A percentile compares a stretch with the other conserved stretches of the same genome.
Evolutionary conservation across 2,797 vertebrate species (phyloP).

Genomic region (Peromyscus aztecus): DNA sequence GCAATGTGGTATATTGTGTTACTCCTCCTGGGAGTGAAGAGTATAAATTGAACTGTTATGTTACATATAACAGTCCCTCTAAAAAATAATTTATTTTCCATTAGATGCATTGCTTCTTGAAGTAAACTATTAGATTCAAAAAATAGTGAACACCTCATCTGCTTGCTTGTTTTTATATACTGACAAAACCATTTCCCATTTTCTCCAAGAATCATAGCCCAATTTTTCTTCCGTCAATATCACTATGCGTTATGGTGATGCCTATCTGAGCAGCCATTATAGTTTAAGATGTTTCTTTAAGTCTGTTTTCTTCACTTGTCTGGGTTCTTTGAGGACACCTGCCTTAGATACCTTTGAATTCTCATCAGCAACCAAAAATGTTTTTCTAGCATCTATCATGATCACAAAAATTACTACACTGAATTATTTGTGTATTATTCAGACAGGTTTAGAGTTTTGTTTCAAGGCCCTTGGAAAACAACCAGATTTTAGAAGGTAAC

Average conservation of each 20-base stretch:
- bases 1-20: neutral
- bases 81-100: conserved; percentile 40
- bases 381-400: conserved; percentile 1
- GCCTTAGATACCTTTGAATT: neutral
- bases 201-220: neutral
- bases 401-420: conserved; percentile 61
- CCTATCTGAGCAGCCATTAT: neutral
- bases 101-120: neutral
- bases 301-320: neutral
- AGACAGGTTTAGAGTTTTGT: conserved; percentile 69
- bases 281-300: neutral
- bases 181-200: neutral
- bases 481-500: conserved; percentile 63
- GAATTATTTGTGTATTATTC: conserved; percentile 66
- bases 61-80: neutral
- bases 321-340: conserved; percentile 19
- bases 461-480: conserved; percentile 64
- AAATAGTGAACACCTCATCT: neutral
- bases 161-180: neutral
- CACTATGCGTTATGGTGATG: neutral
- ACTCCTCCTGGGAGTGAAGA: neutral
- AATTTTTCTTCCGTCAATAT: neutral
- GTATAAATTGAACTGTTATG: neutral
- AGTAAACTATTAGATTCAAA: neutral
- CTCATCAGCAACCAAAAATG: neutral